phyloP scores from a whole-genome alignment of 2,113 vertebrate species.

The Oenanthe melanoleuca region DNA sequence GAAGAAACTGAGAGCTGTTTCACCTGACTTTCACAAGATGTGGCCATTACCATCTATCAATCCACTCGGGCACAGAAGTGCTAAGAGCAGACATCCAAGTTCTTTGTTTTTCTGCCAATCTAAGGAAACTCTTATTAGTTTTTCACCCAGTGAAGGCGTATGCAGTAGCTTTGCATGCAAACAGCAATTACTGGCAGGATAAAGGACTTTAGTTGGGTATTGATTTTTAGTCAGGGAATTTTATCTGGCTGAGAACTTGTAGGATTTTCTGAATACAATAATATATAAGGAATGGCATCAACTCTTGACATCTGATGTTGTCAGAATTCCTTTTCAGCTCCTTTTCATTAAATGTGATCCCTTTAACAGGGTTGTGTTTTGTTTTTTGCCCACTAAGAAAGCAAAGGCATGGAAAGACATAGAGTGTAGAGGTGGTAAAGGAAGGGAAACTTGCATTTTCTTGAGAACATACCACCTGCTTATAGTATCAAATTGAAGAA shows the following conservation, averaged over 20 bases:
- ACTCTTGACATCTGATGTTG: neutral
- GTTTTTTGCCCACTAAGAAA: neutral
- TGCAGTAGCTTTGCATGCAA: slow-evolving; percentile 57
- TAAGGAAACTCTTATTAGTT: slow-evolving; percentile 49
- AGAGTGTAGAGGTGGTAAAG: neutral
- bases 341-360: slow-evolving; percentile 38
- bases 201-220: slow-evolving; percentile 33
- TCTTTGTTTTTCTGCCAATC: slow-evolving; percentile 44
- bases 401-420: neutral
- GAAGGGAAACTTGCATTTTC: neutral
- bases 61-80: neutral
- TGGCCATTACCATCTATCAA: neutral
- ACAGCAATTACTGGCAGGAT: slow-evolving; percentile 50
- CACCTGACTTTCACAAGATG: neutral
- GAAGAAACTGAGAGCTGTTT: neutral
- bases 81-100: neutral
- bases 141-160: slow-evolving; percentile 24
- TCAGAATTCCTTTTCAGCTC: slow-evolving; percentile 18
- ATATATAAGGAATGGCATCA: neutral
- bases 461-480: neutral
- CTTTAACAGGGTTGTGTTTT: neutral
- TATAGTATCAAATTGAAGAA: neutral
- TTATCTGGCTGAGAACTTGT: slow-evolving; percentile 13
- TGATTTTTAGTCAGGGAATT: slow-evolving; percentile 70
- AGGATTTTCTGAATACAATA: slow-evolving; percentile 38